phyloP scores from a whole-genome alignment of 37 sponge, comb jelly and placozoan species.

The Aplysina aerophoba region DNA sequence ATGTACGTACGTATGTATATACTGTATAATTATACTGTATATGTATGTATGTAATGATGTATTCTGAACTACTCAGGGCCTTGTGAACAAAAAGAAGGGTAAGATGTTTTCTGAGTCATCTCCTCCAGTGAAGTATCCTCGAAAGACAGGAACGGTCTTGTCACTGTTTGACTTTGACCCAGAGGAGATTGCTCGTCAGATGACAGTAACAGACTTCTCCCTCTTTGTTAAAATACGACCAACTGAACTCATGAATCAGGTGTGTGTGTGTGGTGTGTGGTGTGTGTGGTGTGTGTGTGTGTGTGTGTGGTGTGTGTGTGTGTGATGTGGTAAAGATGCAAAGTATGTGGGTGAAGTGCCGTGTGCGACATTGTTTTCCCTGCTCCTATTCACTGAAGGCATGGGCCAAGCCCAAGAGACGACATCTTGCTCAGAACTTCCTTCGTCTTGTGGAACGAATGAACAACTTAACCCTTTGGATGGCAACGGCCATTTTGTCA shows the following conservation, averaged over 20 bases:
- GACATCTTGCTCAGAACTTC: constrained; percentile 81
- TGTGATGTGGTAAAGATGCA: no score
- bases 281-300: constrained; percentile 5
- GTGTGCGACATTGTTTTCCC: no score
- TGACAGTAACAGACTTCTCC: constrained; percentile 89
- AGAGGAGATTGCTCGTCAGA: constrained; percentile 91
- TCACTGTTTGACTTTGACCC: constrained; percentile 92
- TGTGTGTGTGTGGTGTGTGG: not conserved
- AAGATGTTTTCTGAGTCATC: constrained; percentile 73
- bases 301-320: constrained; percentile 32
- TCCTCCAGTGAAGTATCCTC: constrained; percentile 86
- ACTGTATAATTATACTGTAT: not conserved
- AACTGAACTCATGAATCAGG: constrained; percentile 90
- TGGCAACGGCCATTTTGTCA: constrained; percentile 87
- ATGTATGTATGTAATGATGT: not conserved
- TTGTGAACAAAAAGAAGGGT: constrained; percentile 66
- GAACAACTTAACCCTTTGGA: constrained; percentile 95
- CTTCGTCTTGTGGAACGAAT: constrained; percentile 83
- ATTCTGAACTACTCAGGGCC: no score
- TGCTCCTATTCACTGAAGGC: constrained; percentile 46
- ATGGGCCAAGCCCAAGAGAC: constrained; percentile 91
- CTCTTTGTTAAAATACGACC: constrained; percentile 92
- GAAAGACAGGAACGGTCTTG: constrained; percentile 47
- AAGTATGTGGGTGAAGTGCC: no score
- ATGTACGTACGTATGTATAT: not conserved